phyloP scores from a whole-genome alignment of 2,797 vertebrate genomes.

The Amblyraja radiata region DNA sequence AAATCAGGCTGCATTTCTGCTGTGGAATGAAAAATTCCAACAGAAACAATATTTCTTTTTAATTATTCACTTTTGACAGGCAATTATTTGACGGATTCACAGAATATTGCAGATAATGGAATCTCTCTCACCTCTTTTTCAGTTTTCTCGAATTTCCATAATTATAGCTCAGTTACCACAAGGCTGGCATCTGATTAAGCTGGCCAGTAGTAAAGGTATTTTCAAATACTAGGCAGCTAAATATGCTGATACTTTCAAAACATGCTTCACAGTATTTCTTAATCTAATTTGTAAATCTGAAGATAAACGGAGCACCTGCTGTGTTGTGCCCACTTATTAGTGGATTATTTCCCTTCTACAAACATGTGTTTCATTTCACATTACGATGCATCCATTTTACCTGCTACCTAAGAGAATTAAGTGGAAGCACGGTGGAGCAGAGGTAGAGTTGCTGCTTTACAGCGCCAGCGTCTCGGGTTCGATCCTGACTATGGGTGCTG shows the following conservation, averaged over 20 bases:
- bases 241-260: background rate
- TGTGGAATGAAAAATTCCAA: too few species aligned
- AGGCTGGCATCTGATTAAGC: background rate
- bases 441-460: too few species aligned
- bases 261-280: background rate
- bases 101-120: background rate
- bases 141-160: background rate
- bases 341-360: background rate
- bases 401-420: background rate
- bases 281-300: background rate
- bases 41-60: background rate
- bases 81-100: background rate
- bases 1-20: background rate
- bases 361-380: background rate
- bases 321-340: background rate
- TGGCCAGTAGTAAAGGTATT: background rate
- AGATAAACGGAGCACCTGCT: background rate
- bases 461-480: too few species aligned
- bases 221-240: background rate
- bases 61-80: background rate
- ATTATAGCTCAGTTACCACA: background rate
- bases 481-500: too few species aligned
- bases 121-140: background rate
- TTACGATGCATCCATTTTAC: background rate
- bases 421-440: too few species aligned